phyloP scores from a whole-genome alignment of 1,140 invertebrate species.

The Drosophila kohkoa region DNA sequence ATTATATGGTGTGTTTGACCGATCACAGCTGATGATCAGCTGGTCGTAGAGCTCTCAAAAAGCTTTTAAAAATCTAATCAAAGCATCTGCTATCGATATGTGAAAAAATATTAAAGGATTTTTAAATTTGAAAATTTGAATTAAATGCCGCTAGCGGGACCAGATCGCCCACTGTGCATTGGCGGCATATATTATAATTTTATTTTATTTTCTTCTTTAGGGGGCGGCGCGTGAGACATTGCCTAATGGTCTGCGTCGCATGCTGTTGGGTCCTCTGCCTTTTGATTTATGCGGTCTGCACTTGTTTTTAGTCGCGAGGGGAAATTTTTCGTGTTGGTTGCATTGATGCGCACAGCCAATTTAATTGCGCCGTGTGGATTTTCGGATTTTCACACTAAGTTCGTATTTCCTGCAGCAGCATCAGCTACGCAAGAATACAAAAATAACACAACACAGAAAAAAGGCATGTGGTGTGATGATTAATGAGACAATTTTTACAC shows the following conservation, averaged over 20 bases:
- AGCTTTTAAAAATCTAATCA: no score
- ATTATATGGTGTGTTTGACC: no score
- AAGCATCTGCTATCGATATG: no score
- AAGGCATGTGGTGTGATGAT: conserved; percentile 73
- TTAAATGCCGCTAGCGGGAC: no score
- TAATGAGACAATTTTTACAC: conserved; percentile 81
- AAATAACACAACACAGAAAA: conserved; percentile 27
- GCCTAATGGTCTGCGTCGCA: conserved; percentile 42
- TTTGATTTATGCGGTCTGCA: conserved; percentile 77
- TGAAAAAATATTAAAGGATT: no score
- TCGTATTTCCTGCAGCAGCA: conserved; percentile 71
- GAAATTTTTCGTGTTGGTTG: conserved; percentile 4
- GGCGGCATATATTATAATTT: conserved; percentile 7
- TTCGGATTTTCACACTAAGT: conserved; percentile 76
- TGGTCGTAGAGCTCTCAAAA: no score
- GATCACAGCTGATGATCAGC: no score
- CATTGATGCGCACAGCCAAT: conserved; percentile 56
- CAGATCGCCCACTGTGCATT: no score
- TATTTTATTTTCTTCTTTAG: neutral
- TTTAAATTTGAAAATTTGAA: no score
- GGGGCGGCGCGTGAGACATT: conserved; percentile 37
- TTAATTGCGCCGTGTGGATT: conserved; percentile 67
- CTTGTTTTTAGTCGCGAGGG: conserved; percentile 47
- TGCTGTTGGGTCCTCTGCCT: conserved; percentile 13
- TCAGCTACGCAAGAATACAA: conserved; percentile 24